Percentiles rank a stretch among this genome's conserved stretches.
phyloP scores from a whole-genome alignment of 2,888 invertebrate species.

The Tachina grossa region DNA sequence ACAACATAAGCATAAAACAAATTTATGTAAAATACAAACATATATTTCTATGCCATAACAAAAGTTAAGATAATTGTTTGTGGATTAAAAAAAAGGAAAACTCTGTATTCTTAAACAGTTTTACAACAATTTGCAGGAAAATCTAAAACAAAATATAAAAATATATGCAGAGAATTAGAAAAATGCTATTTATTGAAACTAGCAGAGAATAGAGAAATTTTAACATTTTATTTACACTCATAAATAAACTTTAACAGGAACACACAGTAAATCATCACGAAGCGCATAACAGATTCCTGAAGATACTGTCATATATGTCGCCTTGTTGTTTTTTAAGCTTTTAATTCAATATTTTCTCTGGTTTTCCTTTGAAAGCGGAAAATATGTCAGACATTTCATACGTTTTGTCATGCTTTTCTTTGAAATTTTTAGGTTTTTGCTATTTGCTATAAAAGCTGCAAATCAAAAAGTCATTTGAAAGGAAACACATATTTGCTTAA shows the following conservation, averaged over 20 bases:
- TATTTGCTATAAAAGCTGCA: slow-evolving; percentile 9
- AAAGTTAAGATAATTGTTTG: background rate
- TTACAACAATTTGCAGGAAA: slow-evolving; percentile 76
- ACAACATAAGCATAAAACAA: slow-evolving; percentile 6
- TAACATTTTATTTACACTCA: slow-evolving; percentile 38
- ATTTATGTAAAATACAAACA: slow-evolving; percentile 45
- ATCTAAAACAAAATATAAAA: background rate
- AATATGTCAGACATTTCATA: slow-evolving; percentile 34
- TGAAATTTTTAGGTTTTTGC: background rate
- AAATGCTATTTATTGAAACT: slow-evolving; percentile 1
- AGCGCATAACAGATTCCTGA: slow-evolving; percentile 33
- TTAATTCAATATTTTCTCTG: slow-evolving; percentile 26
- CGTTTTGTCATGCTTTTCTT: background rate
- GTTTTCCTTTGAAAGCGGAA: slow-evolving; percentile 17
- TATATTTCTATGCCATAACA: slow-evolving; percentile 39
- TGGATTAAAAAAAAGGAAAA: background rate
- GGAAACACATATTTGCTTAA: slow-evolving; percentile 77
- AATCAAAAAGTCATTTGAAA: slow-evolving; percentile 66
- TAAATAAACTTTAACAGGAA: background rate
- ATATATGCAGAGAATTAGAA: background rate
- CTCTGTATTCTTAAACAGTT: slow-evolving; percentile 77
- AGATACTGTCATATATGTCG: background rate
- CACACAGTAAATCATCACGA: slow-evolving; percentile 21
- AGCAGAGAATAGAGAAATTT: background rate
- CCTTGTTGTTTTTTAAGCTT: background rate